Evolutionary conservation across 1,140 invertebrate genomes (phyloP), one percentile per base, ranked within the genome.

Genomic region (Cephus cinctus): DNA sequence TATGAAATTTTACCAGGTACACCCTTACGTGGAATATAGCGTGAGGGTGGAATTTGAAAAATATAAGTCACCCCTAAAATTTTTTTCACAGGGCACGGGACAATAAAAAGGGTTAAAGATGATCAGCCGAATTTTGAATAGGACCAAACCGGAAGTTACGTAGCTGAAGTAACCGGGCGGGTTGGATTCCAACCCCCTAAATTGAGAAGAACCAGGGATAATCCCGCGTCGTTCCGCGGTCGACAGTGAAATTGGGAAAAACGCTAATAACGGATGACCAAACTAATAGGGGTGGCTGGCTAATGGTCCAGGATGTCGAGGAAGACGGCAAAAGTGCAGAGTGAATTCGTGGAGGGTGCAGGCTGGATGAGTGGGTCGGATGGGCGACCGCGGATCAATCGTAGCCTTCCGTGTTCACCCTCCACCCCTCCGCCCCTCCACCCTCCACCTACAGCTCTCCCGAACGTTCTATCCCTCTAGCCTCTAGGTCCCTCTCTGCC

Each of bases 351-450:
- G 66, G 65, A 61, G 58, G 34, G 19, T 9, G 34, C 3, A 6
- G 19, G 19, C 4, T 14, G 42, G 47, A 39, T 15, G 20, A 32
- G 43, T 44, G 56, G 48, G 59, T 61, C 50, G 51, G 55, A 59
- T n/a, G 60, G 61, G 61, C 67, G 62, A 69, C 65, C 63, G 61
- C 62, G 69, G 71, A 73, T 73, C 69, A 73, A 73, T 73, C 68
- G 69, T 71, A 65, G 65, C 68, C 63, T 69, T 71, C 65, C 65
- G 62, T 65, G 57, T 71, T 61, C 61, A 41, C 50, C 51, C 56
- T 52, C 47, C 56, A 57, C 43, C 45, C 52, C 49, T 43, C 50
- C 49, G 19, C 20, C 50, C 50, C 43, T 48, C 39, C 23, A 16
- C 38, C 22, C 52, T 22, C 47, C 32, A 41, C 38, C 48, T 52